phyloP scores from a whole-genome alignment of 2,113 vertebrate genomes.

The Phasianus colchicus region DNA sequence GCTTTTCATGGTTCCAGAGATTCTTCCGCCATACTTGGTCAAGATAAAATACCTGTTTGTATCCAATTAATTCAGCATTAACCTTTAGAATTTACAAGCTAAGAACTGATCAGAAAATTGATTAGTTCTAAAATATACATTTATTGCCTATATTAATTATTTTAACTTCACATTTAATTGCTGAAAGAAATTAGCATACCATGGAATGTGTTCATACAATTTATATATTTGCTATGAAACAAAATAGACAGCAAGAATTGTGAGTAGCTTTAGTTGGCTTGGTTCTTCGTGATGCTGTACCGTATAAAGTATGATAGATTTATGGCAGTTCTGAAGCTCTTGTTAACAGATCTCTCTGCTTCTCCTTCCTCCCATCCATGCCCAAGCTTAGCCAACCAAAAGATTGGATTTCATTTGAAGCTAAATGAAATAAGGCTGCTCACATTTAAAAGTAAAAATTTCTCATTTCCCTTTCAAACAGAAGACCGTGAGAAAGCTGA shows the following conservation, averaged over 20 bases:
- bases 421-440: background rate
- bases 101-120: background rate
- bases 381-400: background rate
- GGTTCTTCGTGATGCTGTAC: background rate
- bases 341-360: background rate
- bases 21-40: background rate
- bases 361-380: background rate
- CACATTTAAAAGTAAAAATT: background rate
- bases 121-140: background rate
- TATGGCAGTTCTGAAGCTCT: background rate
- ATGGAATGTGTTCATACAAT: background rate
- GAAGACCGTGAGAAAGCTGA: background rate
- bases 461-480: background rate
- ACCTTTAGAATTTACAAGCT: background rate
- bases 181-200: background rate
- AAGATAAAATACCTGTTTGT: background rate
- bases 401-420: background rate
- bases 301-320: fast-evolving
- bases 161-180: background rate
- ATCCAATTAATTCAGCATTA: background rate
- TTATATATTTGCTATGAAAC: background rate
- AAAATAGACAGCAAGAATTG: background rate
- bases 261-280: background rate
- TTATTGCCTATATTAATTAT: background rate
- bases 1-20: background rate